These are phyloP conservation scores for Zaprionus davidi DNA, from an alignment of 1,140 invertebrate genomes.

Conservation along the genomic window DNA sequence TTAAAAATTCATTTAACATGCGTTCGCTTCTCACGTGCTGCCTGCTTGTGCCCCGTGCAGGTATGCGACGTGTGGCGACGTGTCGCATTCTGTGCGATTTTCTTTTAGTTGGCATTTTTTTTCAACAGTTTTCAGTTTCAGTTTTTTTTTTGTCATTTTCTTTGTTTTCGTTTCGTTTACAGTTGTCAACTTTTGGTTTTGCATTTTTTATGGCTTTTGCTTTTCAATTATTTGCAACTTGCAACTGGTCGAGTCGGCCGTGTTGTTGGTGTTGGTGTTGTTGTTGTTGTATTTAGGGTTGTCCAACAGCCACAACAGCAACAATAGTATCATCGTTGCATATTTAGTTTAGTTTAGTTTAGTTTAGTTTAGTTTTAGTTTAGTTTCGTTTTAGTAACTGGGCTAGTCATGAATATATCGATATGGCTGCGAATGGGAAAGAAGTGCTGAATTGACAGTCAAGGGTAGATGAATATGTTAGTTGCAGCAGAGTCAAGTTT, in stretches of 20 bases:
- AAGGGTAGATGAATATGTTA: constrained; percentile 1
- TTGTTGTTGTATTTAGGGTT: constrained; percentile 7
- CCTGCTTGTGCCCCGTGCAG: constrained; percentile 7
- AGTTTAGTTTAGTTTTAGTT: constrained; percentile 13
- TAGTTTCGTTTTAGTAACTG: constrained; percentile 4
- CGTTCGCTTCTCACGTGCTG: constrained; percentile 41
- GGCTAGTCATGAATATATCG: not conserved
- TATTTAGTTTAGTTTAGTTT: constrained; percentile 21
- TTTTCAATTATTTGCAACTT: constrained; percentile 54
- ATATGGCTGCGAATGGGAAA: not conserved
- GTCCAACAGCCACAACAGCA: not conserved
- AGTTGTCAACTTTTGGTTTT: constrained; percentile 55
- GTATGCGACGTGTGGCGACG: not conserved
- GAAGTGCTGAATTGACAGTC: not conserved
- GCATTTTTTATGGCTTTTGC: constrained; percentile 36
- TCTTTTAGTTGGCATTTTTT: constrained; percentile 3
- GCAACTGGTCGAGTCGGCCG: constrained; percentile 48
- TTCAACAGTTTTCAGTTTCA: constrained; percentile 1
- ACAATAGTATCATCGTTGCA: constrained; percentile 1
- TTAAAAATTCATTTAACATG: constrained; percentile 59
- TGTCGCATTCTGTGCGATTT: not conserved
- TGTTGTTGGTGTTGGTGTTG: constrained; percentile 20
- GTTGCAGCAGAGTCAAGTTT: not conserved
- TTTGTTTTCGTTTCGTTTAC: constrained; percentile 42
- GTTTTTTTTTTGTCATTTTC: not conserved